phyloP scores from a whole-genome alignment of 1,140 invertebrate genomes.

The Heterodera schachtii region DNA sequence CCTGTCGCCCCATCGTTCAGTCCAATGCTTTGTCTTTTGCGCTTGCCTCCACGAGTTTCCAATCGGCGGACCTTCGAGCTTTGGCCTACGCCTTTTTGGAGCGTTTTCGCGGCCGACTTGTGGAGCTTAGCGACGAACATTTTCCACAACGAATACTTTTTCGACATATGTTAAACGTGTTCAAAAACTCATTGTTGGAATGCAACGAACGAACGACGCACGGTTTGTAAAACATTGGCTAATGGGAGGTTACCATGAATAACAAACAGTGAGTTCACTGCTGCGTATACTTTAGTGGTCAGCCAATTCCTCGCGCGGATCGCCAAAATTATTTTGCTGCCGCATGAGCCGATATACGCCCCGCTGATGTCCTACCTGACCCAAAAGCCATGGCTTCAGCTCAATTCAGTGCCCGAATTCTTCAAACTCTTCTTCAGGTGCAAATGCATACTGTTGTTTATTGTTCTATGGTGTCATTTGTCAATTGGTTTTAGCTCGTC shows the following conservation, averaged over 20 bases:
- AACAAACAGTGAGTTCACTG: no score
- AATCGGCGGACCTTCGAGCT: slow-evolving; percentile 36
- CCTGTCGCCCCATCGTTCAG: slow-evolving; percentile 39
- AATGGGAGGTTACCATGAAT: no score
- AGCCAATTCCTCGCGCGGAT: slow-evolving; percentile 58
- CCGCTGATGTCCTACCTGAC: slow-evolving; percentile 54
- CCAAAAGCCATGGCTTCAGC: slow-evolving; percentile 51
- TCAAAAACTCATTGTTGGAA: slow-evolving; percentile 52
- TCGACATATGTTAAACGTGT: slow-evolving; percentile 45
- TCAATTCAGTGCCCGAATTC: slow-evolving; percentile 56
- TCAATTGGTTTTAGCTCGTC: slow-evolving; percentile 24
- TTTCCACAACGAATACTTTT: slow-evolving; percentile 48
- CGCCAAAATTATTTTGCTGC: slow-evolving; percentile 51
- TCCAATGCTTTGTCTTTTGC: slow-evolving; percentile 53
- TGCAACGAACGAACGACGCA: slow-evolving; percentile 38
- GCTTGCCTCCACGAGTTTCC: slow-evolving; percentile 52
- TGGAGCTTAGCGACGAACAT: slow-evolving; percentile 46
- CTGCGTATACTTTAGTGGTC: slow-evolving; percentile 46
- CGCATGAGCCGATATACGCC: slow-evolving; percentile 47
- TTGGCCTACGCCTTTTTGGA: slow-evolving; percentile 47
- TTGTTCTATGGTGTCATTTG: not conserved
- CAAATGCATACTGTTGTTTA: not conserved
- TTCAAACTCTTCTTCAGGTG: slow-evolving; percentile 56
- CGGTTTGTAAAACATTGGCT: not conserved
- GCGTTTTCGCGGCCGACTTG: slow-evolving; percentile 36